Base-by-base conservation (phyloP, 2,888 invertebrate species). In the Agonopterix heracliana region DNA sequence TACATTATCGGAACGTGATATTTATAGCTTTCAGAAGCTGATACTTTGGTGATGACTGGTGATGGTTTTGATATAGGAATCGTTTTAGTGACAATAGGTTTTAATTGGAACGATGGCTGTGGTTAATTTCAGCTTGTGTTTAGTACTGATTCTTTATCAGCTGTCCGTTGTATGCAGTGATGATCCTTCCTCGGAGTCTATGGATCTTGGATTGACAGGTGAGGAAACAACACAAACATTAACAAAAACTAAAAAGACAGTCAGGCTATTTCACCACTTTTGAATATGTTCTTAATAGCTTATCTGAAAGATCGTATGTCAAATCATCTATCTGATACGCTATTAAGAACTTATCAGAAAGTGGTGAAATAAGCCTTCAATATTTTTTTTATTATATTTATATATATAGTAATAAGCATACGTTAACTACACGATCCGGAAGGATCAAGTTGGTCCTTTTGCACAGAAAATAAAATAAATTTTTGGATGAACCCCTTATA, bases 81-180 rank as follows among this genome's bases (percentile, higher is more conserved):
- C 60, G 70, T 74, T 54, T 71, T 74, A 72, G 58, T 76, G 66
- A 64, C 56, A 70, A 69, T 75, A 77, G 71, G 66, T 68, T 67
- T 56, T 71, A 77, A 78, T 79, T 76, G 71, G 70, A 63, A 68
- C 65, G 54, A 88, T 88, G 87, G 86, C 86, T 59, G 71, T 77
- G 61, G 68, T 82, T 66, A 85, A 87, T 78, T 76, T 83, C 68
- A 73, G 80, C 73, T 63, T 87, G 66, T 86, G 78, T 64, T 66
- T 86, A 54, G 71, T 86, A 58, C 71, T 88, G 59, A 63, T 87
- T 52, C 57, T 85, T 61, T 82, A 81, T 68, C 83, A 82, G 62
- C 64, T 85, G 46, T 74, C 83, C 9, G 63, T 67, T 44, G 85
- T 68, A 34, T 74, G 73, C 49, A 76, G 78, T 57, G 78, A 81